These are phyloP conservation scores for Musca vetustissima DNA, from an alignment of 1,140 invertebrate genomes.

Conservation along the genomic window DNA sequence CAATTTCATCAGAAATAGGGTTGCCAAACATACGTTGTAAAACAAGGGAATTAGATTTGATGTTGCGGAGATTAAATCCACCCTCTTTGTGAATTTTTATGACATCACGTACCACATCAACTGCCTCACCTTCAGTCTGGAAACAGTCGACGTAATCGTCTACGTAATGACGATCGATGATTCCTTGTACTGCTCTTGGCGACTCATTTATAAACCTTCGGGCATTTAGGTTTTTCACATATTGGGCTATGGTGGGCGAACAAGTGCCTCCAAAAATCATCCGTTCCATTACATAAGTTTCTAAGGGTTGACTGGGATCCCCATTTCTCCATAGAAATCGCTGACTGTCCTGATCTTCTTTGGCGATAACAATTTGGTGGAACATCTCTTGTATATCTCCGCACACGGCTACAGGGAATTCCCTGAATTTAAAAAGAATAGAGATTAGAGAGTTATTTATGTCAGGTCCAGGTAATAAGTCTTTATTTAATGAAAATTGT, in stretches of 20 bases:
- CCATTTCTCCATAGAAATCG: neutral
- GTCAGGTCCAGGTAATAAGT: too few relatives aligned
- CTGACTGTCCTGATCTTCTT: too few relatives aligned
- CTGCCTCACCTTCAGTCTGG: constrained; percentile 33
- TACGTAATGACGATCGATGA: constrained; percentile 45
- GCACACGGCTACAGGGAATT: too few relatives aligned
- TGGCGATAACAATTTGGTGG: too few relatives aligned
- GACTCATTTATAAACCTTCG: constrained; percentile 25
- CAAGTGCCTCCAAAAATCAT: constrained; percentile 25
- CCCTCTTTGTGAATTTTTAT: constrained; percentile 37
- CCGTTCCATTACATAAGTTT: constrained; percentile 7
- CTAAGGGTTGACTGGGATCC: neutral
- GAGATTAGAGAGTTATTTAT: too few relatives aligned
- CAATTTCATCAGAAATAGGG: too few relatives aligned
- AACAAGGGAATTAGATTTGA: constrained; percentile 26
- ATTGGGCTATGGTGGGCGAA: too few relatives aligned
- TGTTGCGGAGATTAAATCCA: constrained; percentile 34
- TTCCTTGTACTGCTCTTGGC: constrained; percentile 39
- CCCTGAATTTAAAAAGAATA: too few relatives aligned
- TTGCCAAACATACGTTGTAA: too few relatives aligned
- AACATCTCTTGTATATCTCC: too few relatives aligned
- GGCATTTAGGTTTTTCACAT: constrained; percentile 39
- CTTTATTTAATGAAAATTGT: too few relatives aligned
- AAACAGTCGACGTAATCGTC: constrained; percentile 51
- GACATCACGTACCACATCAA: constrained; percentile 35